Conservation (phyloP, 2,888 invertebrate species). For the Willowsia nigromaculata region DNA sequence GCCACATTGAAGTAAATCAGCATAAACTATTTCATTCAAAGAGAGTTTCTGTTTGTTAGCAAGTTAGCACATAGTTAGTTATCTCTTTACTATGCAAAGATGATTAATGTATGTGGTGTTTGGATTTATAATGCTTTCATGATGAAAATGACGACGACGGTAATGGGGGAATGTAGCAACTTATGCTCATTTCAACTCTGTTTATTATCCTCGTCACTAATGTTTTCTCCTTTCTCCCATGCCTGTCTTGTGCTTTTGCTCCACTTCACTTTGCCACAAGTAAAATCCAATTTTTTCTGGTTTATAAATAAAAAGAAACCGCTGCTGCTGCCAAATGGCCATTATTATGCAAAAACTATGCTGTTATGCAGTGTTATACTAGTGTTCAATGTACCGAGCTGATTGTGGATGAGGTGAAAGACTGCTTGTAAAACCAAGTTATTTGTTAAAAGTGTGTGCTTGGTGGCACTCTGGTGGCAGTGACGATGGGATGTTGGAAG, state of each 20-base stretch:
- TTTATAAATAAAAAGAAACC: background rate
- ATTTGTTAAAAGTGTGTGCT: background rate
- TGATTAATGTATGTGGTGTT: background rate
- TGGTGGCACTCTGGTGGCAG: background rate
- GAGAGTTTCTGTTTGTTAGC: background rate
- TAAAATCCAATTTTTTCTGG: conserved; percentile 61
- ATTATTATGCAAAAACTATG: conserved; percentile 2
- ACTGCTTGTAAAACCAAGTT: background rate
- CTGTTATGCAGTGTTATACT: background rate
- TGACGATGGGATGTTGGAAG: background rate
- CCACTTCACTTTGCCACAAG: conserved; percentile 20
- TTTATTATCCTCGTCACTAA: background rate
- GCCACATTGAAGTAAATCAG: no score
- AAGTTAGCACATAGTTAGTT: background rate
- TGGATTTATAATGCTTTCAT: no score
- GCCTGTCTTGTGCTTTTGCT: conserved; percentile 1
- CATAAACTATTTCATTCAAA: conserved; percentile 33
- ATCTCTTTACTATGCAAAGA: background rate
- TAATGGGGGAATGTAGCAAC: background rate
- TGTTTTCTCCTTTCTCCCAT: conserved; percentile 11
- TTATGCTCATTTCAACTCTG: background rate
- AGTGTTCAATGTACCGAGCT: background rate
- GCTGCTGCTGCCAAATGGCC: background rate
- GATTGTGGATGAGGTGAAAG: background rate
- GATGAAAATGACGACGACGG: background rate